A percentile compares a stretch with the other conserved stretches of the same genome.
phyloP scores from a whole-genome alignment of 2,888 invertebrate genomes.

The Mermis nigrescens region DNA sequence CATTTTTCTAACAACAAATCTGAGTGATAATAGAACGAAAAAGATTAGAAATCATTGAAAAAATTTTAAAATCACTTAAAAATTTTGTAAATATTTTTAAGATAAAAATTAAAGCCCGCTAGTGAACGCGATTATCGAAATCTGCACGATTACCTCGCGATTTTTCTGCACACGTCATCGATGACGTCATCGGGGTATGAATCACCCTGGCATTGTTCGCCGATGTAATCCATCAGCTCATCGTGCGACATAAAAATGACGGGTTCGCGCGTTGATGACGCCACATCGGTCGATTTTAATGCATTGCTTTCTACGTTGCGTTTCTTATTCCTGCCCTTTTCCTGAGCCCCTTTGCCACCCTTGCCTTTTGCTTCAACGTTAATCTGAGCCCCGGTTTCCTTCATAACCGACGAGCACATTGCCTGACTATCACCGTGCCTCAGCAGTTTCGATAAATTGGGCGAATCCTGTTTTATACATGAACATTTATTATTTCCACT shows the following conservation, averaged over 20 bases:
- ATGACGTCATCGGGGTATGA: constrained; percentile 7
- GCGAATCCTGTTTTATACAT: constrained; percentile 9
- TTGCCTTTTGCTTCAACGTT: neutral
- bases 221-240: constrained; percentile 2
- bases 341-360: constrained; percentile 8
- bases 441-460: constrained; percentile 5
- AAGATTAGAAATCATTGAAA: neutral
- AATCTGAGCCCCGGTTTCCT: too few species aligned
- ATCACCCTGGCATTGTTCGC: neutral
- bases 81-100: too few species aligned
- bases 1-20: too few species aligned
- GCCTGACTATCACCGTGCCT: neutral
- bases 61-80: neutral
- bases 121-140: too few species aligned
- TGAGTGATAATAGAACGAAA: too few species aligned
- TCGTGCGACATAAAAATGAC: constrained; percentile 7
- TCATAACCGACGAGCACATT: neutral
- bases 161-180: neutral
- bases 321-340: neutral
- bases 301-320: neutral
- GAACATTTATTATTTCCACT: too few species aligned
- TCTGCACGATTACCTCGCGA: neutral
- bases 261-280: too few species aligned
- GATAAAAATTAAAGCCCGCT: too few species aligned
- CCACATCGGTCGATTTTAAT: neutral